Percentiles rank a stretch among this genome's conserved stretches.
These are phyloP conservation scores for Pagrus major DNA, from an alignment of 2,113 vertebrate species.

Conservation along the genomic window DNA sequence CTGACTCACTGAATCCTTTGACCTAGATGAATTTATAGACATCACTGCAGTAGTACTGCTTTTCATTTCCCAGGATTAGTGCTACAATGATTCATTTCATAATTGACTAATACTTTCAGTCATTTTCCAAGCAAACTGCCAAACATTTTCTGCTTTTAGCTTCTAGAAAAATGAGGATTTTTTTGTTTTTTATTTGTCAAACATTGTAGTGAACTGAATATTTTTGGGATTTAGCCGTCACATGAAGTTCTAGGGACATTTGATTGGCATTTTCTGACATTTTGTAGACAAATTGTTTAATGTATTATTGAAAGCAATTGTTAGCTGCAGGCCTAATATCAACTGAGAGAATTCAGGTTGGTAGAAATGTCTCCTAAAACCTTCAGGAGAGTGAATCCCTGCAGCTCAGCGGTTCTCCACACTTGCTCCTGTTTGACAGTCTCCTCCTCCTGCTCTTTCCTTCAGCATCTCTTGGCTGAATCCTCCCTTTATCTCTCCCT, in stretches of 20 bases:
- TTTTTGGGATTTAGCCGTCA: neutral
- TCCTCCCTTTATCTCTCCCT: too few species aligned
- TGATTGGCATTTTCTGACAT: neutral
- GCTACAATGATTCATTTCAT: neutral
- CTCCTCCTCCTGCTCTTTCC: neutral
- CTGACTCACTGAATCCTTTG: neutral
- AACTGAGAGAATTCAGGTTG: constrained; percentile 2
- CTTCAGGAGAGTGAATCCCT: constrained; percentile 10
- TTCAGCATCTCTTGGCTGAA: too few species aligned
- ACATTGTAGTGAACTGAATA: neutral
- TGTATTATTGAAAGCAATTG: neutral
- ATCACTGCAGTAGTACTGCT: neutral
- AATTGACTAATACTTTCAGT: neutral
- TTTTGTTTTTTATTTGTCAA: neutral
- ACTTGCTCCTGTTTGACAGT: constrained; percentile 6
- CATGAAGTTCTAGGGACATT: neutral
- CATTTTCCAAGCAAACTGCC: neutral
- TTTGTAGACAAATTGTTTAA: neutral
- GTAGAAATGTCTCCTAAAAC: constrained; percentile 1
- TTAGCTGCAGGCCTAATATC: neutral
- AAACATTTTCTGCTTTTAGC: neutral
- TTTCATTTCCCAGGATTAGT: neutral
- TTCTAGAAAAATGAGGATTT: neutral
- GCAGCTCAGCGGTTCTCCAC: constrained; percentile 4
- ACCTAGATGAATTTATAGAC: neutral